A percentile compares a stretch with the other conserved stretches of the same genome.
phyloP scores from a whole-genome alignment of 2,888 invertebrate species.

The Athalia cordata region DNA sequence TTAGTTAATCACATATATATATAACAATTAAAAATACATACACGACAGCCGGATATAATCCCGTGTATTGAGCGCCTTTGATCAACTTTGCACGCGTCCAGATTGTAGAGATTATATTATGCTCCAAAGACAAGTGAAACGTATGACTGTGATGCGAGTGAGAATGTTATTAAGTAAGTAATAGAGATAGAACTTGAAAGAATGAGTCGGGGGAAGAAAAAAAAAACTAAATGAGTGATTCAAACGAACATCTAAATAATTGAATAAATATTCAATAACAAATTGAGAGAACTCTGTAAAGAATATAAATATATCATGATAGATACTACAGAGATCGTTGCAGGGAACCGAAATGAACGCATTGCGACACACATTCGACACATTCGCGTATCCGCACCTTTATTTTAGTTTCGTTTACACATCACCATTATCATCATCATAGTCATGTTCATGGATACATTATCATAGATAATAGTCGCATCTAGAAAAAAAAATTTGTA shows the following conservation, averaged over 20 bases:
- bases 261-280: constrained; percentile 9
- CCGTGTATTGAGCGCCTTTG: background rate
- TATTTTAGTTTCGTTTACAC: constrained; percentile 50
- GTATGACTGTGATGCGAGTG: constrained; percentile 59
- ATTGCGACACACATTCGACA: constrained; percentile 26
- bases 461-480: background rate
- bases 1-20: background rate
- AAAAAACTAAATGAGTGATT: constrained; percentile 44
- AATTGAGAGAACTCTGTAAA: background rate
- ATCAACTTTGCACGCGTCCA: constrained; percentile 6
- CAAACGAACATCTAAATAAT: constrained; percentile 22
- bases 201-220: constrained; percentile 33
- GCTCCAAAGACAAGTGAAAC: constrained; percentile 55
- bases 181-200: constrained; percentile 18
- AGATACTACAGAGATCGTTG: no score
- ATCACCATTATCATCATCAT: constrained; percentile 1
- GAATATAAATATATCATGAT: no score
- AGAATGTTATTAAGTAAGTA: constrained; percentile 41
- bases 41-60: background rate
- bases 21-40: background rate
- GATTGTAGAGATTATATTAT: constrained; percentile 35
- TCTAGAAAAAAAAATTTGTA: constrained; percentile 55
- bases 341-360: constrained; percentile 37
- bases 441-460: no score
- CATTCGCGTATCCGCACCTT: constrained; percentile 46